A percentile compares a stretch with the other conserved stretches of the same genome.
Evolutionary conservation across 2,797 vertebrate genomes (phyloP).

Genomic region (Picus viridis): DNA sequence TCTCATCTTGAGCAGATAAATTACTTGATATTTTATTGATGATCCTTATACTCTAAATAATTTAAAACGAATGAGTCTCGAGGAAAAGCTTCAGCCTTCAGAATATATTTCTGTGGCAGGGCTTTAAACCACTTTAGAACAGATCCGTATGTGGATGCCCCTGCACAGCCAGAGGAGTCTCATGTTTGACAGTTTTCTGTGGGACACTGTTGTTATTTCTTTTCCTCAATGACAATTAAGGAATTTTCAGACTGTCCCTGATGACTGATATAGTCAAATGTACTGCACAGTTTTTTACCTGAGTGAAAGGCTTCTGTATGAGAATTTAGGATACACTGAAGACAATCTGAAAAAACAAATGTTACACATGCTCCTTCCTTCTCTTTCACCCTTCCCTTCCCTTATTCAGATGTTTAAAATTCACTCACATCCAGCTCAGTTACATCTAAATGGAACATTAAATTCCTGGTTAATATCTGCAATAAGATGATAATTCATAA

Average conservation of each 20-base stretch:
- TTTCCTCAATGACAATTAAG: slow-evolving; percentile 23
- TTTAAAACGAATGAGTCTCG: not conserved
- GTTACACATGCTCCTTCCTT: not conserved
- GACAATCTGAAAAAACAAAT: not conserved
- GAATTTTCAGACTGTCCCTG: not conserved
- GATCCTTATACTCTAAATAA: slow-evolving; percentile 8
- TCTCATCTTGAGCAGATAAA: not conserved
- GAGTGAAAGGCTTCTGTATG: not conserved
- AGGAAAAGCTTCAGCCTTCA: slow-evolving; percentile 5
- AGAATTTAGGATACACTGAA: not conserved
- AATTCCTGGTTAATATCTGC: not conserved
- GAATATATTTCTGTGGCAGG: not conserved
- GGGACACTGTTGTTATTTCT: not conserved
- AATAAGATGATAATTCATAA: slow-evolving; percentile 15
- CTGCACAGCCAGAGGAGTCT: not conserved
- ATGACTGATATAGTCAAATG: not conserved
- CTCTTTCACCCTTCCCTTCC: not conserved
- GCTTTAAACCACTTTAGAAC: not conserved
- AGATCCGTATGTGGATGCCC: not conserved
- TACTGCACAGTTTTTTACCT: not conserved
- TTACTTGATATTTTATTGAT: slow-evolving; percentile 25
- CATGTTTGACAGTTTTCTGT: slow-evolving; percentile 5
- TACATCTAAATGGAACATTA: not conserved
- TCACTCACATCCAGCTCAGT: not conserved
- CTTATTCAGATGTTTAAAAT: not conserved